These are phyloP conservation scores for Sebastolobus altivelis DNA, from an alignment of 2,797 vertebrate species.

Conservation along the genomic window DNA sequence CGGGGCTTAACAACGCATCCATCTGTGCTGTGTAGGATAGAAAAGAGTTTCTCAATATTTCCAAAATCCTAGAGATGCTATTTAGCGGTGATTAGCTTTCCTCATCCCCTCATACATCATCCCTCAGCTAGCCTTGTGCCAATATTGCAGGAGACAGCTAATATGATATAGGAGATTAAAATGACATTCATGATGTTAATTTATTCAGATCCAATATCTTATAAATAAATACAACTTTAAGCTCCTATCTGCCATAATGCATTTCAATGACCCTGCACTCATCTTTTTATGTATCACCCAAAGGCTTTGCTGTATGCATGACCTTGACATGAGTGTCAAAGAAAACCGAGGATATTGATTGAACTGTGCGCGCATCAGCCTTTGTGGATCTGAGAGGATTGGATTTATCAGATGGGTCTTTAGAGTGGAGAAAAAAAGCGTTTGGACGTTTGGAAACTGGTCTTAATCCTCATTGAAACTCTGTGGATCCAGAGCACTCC, in stretches of 20 bases:
- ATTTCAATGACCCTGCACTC: slow-evolving; percentile 52
- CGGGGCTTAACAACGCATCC: slow-evolving; percentile 39
- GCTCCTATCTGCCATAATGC: slow-evolving; percentile 44
- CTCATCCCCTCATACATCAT: slow-evolving; percentile 58
- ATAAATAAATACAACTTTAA: slow-evolving; percentile 70
- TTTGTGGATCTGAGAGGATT: slow-evolving; percentile 52
- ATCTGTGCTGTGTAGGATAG: slow-evolving; percentile 29
- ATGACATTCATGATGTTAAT: slow-evolving; percentile 68
- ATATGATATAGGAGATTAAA: slow-evolving; percentile 75
- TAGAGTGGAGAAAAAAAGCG: slow-evolving; percentile 8
- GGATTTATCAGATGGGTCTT: slow-evolving; percentile 56
- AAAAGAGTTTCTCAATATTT: slow-evolving; percentile 64
- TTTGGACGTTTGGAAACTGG: slow-evolving; percentile 24
- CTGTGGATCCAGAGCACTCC: slow-evolving; percentile 2
- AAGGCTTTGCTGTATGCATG: slow-evolving; percentile 41
- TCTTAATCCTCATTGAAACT: slow-evolving; percentile 31
- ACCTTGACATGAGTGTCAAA: slow-evolving; percentile 64
- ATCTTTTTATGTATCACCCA: slow-evolving; percentile 59
- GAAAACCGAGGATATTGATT: slow-evolving; percentile 62
- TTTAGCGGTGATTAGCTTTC: slow-evolving; percentile 66
- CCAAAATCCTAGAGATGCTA: slow-evolving; percentile 60
- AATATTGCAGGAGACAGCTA: slow-evolving; percentile 53
- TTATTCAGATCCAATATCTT: slow-evolving; percentile 67
- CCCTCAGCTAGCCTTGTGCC: slow-evolving; percentile 41
- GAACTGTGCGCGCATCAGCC: slow-evolving; percentile 38